phyloP scores from a whole-genome alignment of 2,797 vertebrate genomes.

The Sphenopsis melanotis region DNA sequence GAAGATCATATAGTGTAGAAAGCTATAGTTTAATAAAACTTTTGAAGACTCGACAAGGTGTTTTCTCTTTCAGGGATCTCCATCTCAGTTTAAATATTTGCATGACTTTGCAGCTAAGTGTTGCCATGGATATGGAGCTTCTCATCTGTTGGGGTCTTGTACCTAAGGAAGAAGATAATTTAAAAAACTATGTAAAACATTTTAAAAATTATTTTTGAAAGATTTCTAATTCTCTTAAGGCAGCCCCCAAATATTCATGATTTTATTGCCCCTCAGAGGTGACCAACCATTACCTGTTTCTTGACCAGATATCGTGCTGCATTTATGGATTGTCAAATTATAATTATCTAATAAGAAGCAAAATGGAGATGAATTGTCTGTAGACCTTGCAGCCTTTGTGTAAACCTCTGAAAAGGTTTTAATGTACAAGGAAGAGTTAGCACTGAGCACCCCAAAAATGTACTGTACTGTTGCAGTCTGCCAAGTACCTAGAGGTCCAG shows the following conservation, averaged over 20 bases:
- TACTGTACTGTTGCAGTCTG: background rate
- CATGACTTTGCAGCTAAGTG: background rate
- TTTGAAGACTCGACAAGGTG: background rate
- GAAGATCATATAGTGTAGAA: constrained; percentile 1
- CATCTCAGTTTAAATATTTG: constrained; percentile 6
- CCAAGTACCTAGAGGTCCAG: background rate
- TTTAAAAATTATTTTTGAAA: background rate
- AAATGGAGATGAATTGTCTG: background rate
- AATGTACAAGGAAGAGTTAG: background rate
- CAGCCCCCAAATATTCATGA: background rate
- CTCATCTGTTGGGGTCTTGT: background rate
- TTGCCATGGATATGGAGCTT: background rate
- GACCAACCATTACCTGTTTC: background rate
- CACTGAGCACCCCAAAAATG: background rate
- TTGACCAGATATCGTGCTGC: background rate
- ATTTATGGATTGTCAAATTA: background rate
- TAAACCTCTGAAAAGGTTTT: background rate
- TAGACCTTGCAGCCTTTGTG: background rate
- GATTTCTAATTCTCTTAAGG: background rate
- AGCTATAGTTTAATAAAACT: constrained; percentile 14
- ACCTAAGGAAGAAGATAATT: background rate
- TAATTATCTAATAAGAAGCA: background rate
- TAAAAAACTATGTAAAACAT: background rate
- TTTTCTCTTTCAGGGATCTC: constrained; percentile 16
- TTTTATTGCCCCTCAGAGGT: constrained; percentile 6